Evolutionary conservation across 1,140 invertebrate genomes (phyloP), one percentile per base, ranked within the genome.

Genomic region (Neotoxoptera formosana): DNA sequence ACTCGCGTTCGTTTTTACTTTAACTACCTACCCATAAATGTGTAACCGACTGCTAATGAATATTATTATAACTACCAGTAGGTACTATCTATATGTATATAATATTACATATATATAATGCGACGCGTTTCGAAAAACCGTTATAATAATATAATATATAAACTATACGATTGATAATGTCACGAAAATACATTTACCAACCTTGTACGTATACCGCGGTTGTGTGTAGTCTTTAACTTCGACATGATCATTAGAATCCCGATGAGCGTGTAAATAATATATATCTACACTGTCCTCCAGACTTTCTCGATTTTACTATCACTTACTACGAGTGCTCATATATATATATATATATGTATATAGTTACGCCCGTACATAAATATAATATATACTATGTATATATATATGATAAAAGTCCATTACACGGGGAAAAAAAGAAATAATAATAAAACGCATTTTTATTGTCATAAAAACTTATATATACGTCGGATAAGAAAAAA

Each of bases 221-320:
- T 86, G 47, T 87, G 51, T 67, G 51, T 67, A 67, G 53, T 60
- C 53, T 67, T 90, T 90, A 90, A 67, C 89, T 67, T n/a, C 53
- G 89, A 90, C 89, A 90, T n/a, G 89, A 67, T 90, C 89, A 30
- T 90, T 89, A 90, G 89, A 90, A 67, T 90, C 20, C 53, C 25
- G 53, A 76, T 76, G 60, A 21, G 53, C 67, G 30, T 45, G 14
- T 45, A 84, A 45, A 23, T 45, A 6, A 87, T 7, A 87, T 41
- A 41, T 41, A 48, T 34, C 60, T 45, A 67, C 23, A 67, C 53
- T 41, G 51, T 60, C 23, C 21, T 1, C 89, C 21, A 45, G 89
- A 90, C 53, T 90, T 90, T 90, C 89, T 90, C 89, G 89, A 90
- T 90, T 90, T 90, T 90, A 90, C 51, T 41, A 90, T 90, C 51